Base-by-base conservation (phyloP, 2,797 vertebrate genomes). In the Brachymystax lenok region DNA sequence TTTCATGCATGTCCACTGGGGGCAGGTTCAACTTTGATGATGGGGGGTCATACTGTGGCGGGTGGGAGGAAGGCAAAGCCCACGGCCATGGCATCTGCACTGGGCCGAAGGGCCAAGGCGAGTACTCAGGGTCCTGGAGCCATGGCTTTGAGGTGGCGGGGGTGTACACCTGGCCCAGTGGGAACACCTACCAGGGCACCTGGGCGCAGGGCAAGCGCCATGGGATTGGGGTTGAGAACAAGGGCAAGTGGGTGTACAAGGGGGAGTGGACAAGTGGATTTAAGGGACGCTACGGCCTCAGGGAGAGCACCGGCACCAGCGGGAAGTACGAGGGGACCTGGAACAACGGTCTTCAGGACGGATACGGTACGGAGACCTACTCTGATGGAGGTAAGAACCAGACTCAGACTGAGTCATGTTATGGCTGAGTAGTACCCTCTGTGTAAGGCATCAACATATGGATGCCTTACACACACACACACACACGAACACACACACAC, bases 1-100 rank as follows among this genome's bases (percentile, higher is more conserved):
- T 97, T 99, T 96, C 97, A 98, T 99, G 98, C 98, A 99, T 99
- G 97, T 99, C 97, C 97, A 99, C 97, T 98, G 98, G 98, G 95
- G 98, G 98, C 94, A 99, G 98, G 96, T 99, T 99, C 97, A 97
- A 99, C 95, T 99, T 99, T 98, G 98, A 99, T 92, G 98, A 99
- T 97, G 98, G 98, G 96, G 98, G 98, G 95, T 99, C 98, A 93
- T 99, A 99, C 94, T 99, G 98, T 92, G 98, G 98, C 87, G 98
- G 98, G 95, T 99, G 98, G 98, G 97, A 98, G 90, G 97, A 98
- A 91, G 98, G 98, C 92, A 99, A 99, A 96, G 98, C 98, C 87
- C 98, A 99, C 80, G 98, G 98, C 92, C 97, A 99, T 71, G 98
- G 98, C 90, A 97, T 99, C 93, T 99, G 98, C 93, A 99, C 98